Conservation (phyloP, 2,797 vertebrate genomes). For the Erpetoichthys calabaricus region DNA sequence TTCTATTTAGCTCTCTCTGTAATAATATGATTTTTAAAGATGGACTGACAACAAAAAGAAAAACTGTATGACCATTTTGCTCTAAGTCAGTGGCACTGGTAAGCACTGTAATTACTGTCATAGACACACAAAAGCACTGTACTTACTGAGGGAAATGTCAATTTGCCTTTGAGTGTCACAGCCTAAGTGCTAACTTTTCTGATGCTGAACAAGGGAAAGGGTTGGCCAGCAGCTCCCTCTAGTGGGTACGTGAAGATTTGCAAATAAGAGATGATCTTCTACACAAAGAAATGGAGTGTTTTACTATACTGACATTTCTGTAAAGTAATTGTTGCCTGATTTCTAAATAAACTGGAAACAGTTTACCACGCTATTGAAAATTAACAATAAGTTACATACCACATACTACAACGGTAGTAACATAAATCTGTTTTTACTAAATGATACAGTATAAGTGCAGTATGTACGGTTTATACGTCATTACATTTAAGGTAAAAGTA, state of each 20-base stretch:
- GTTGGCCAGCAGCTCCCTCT: slow-evolving; percentile 96
- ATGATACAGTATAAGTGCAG: too few species aligned
- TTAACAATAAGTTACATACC: too few species aligned
- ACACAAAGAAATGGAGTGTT: too few species aligned
- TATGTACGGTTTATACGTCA: too few species aligned
- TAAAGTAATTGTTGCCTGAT: too few species aligned
- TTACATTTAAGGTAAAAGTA: too few species aligned
- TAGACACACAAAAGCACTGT: slow-evolving; percentile 29
- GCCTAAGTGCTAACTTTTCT: slow-evolving; percentile 35
- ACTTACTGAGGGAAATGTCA: slow-evolving; percentile 36
- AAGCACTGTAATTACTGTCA: slow-evolving; percentile 45
- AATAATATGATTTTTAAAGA: slow-evolving; percentile 17
- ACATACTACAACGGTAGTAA: too few species aligned
- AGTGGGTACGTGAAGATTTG: slow-evolving; percentile 53
- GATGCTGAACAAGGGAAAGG: slow-evolving; percentile 34
- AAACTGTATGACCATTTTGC: slow-evolving; percentile 33
- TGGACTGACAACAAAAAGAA: slow-evolving; percentile 30
- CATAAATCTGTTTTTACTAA: too few species aligned
- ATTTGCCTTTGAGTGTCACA: slow-evolving; percentile 31
- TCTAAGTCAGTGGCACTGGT: slow-evolving; percentile 37
- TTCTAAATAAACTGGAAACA: too few species aligned
- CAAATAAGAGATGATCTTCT: too few species aligned
- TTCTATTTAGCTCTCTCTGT: slow-evolving; percentile 28
- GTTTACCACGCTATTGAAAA: too few species aligned
- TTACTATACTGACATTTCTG: too few species aligned